Evolutionary conservation across 2,113 vertebrate genomes (phyloP).

Genomic region (Microcebus lehilahytsara): DNA sequence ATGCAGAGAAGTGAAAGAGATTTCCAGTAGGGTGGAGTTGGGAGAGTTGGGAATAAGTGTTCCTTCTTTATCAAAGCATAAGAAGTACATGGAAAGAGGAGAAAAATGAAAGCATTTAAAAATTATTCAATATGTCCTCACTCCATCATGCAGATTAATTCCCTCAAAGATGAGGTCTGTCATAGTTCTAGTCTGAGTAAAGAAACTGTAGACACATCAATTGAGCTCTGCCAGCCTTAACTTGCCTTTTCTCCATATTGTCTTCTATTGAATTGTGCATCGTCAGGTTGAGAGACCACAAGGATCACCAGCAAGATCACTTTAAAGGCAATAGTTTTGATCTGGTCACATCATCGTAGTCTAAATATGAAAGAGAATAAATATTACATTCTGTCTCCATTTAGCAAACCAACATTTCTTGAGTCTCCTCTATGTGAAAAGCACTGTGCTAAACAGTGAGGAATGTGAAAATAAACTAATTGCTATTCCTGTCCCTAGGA

Average conservation of each 20-base stretch:
- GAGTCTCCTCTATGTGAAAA: neutral
- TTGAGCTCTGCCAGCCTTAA: neutral
- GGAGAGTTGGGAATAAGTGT: accelerated
- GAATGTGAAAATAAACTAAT: neutral
- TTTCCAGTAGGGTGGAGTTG: too few relatives aligned
- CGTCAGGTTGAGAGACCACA: neutral
- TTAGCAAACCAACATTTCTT: neutral
- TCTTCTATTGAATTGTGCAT: neutral
- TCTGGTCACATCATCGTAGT: neutral
- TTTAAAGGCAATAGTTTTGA: neutral
- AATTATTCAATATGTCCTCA: neutral
- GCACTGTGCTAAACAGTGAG: neutral
- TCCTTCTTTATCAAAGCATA: neutral
- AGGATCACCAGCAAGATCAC: neutral
- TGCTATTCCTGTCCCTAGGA: neutral
- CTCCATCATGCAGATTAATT: neutral
- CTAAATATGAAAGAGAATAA: neutral
- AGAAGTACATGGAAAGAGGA: neutral
- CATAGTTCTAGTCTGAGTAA: neutral
- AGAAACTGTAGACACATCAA: neutral
- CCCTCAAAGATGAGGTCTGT: neutral
- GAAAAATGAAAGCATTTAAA: neutral
- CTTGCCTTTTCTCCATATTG: neutral
- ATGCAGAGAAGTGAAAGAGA: neutral
- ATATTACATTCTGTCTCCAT: neutral